Evolutionary conservation across 1,140 invertebrate species (phyloP).

Genomic region (Platorchestia sp.): DNA sequence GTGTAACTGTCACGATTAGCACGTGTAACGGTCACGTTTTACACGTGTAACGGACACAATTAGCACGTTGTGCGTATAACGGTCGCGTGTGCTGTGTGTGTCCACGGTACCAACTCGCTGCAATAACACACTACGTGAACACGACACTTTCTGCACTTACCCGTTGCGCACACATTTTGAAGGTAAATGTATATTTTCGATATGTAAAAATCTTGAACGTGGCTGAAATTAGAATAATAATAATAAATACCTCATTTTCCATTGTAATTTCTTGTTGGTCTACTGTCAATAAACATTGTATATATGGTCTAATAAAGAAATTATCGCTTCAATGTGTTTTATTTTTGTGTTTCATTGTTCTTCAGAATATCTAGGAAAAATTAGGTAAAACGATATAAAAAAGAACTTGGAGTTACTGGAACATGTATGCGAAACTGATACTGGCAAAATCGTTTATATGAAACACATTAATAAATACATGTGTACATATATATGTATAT

Average conservation of each 20-base stretch:
- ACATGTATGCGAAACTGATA: not conserved
- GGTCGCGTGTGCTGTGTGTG: no score
- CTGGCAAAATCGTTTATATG: no score
- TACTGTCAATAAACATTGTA: constrained; percentile 38
- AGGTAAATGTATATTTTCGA: not conserved
- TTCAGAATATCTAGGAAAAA: not conserved
- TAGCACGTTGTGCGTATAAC: not conserved
- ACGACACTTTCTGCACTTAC: not conserved
- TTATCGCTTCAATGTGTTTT: not conserved
- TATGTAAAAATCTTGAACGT: not conserved
- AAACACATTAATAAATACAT: no score
- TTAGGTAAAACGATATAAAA: not conserved
- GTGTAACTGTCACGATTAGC: no score
- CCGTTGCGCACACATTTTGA: not conserved
- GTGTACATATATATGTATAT: no score
- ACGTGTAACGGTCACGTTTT: no score
- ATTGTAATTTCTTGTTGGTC: constrained; percentile 45
- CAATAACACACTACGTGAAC: not conserved
- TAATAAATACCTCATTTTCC: constrained; percentile 47
- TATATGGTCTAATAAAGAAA: constrained; percentile 41
- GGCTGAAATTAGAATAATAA: constrained; percentile 1
- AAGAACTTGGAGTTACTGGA: not conserved
- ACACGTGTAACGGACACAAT: not conserved
- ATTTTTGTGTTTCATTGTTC: not conserved
- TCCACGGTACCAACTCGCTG: no score